Conservation (phyloP, 92 coral and sea anemone genomes). For the Umimayanthus kanabou region DNA sequence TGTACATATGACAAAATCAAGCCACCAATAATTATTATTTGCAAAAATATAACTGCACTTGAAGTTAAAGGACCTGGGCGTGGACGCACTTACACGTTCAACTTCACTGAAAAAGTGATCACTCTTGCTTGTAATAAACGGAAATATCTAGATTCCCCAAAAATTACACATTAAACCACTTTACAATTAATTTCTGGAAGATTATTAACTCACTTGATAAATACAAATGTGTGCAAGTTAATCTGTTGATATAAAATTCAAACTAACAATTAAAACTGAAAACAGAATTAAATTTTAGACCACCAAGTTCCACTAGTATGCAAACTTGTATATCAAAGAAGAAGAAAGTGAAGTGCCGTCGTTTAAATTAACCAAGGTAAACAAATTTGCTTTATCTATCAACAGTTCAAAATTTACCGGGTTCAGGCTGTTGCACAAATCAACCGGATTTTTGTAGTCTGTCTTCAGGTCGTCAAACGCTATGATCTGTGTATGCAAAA, state of each 20-base stretch:
- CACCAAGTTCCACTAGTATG: background rate
- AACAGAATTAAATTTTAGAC: background rate
- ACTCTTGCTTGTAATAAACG: too few relatives aligned
- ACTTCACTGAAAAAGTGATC: background rate
- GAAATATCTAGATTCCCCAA: background rate
- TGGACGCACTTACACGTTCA: background rate
- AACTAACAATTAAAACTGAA: background rate
- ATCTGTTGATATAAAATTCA: too few relatives aligned
- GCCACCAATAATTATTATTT: background rate
- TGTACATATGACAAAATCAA: background rate
- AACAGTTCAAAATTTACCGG: slow-evolving; percentile 65
- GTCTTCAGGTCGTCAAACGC: slow-evolving; percentile 99
- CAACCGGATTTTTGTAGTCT: slow-evolving; percentile 97
- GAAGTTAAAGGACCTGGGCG: background rate
- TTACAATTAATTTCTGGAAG: background rate
- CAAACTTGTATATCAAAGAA: background rate
- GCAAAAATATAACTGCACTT: too few relatives aligned
- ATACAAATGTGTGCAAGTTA: background rate
- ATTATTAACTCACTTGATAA: background rate
- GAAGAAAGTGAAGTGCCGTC: background rate
- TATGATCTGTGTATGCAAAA: slow-evolving; percentile 67
- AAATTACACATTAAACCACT: too few relatives aligned
- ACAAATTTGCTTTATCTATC: background rate
- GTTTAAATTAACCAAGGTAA: background rate
- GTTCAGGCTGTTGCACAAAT: slow-evolving; percentile 90